Conservation (phyloP, 1,140 invertebrate species). For the Microplitis demolitor region DNA sequence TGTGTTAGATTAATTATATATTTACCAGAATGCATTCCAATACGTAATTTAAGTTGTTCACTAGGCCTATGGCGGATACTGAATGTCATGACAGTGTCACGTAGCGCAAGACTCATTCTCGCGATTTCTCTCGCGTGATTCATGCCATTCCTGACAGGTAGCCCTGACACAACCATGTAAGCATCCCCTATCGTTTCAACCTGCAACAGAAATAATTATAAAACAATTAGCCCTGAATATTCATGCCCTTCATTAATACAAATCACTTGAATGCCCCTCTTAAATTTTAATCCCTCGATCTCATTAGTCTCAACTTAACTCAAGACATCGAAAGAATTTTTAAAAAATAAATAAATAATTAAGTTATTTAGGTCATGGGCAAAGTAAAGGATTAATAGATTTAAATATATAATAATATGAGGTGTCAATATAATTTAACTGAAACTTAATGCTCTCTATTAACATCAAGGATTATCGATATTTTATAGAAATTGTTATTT, state of each 20-base stretch:
- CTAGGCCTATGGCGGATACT: conserved; percentile 86
- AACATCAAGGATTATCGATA: too few relatives aligned
- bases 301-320: too few relatives aligned
- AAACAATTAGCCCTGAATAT: not conserved
- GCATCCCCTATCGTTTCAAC: conserved; percentile 97
- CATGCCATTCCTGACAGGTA: conserved; percentile 86
- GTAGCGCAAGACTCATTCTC: conserved; percentile 85
- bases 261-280: too few relatives aligned
- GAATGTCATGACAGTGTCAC: conserved; percentile 86
- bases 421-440: too few relatives aligned
- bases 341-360: too few relatives aligned
- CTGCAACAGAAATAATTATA: conserved; percentile 58
- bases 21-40: conserved; percentile 92
- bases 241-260: too few relatives aligned
- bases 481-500: too few relatives aligned
- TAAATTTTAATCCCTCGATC: too few relatives aligned
- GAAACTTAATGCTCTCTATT: too few relatives aligned
- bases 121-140: conserved; percentile 90
- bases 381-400: not conserved
- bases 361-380: too few relatives aligned
- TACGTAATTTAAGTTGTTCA: conserved; percentile 88
- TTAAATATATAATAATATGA: conserved; percentile 16
- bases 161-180: conserved; percentile 92
- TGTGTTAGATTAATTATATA: not conserved
- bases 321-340: too few relatives aligned